These are phyloP conservation scores for Xiphophorus couchianus DNA, from an alignment of 2,113 vertebrate genomes.

Conservation along the genomic window DNA sequence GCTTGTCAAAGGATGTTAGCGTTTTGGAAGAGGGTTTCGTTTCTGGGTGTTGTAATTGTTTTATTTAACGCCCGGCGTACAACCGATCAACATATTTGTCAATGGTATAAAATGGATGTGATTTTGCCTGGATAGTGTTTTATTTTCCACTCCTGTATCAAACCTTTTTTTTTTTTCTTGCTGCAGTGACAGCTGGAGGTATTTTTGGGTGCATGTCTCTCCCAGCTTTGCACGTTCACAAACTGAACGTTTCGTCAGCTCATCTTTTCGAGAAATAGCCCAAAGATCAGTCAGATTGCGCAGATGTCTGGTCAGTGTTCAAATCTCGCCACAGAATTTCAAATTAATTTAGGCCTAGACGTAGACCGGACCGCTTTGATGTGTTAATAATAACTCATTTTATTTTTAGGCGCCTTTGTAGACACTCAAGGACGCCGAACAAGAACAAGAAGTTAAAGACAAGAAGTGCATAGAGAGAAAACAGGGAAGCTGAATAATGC, in stretches of 20 bases:
- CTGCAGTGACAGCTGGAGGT: background rate
- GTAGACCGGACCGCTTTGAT: background rate
- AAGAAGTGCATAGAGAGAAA: no score
- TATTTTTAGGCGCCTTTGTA: no score
- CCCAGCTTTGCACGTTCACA: background rate
- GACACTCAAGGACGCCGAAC: no score
- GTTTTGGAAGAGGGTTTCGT: conserved; percentile 18
- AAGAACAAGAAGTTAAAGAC: no score
- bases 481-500: no score
- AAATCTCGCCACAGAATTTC: background rate
- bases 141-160: background rate
- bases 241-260: background rate
- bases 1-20: conserved; percentile 28
- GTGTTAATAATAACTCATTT: no score
- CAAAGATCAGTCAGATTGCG: no score
- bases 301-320: background rate
- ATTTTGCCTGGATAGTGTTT: background rate
- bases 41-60: conserved; percentile 16
- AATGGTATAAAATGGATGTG: background rate
- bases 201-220: background rate
- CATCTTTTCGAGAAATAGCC: no score
- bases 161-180: background rate
- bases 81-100: background rate
- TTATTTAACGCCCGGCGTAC: conserved; percentile 2
- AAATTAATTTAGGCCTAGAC: background rate